A percentile compares a stretch with the other conserved stretches of the same genome.
Evolutionary conservation across 2,113 vertebrate genomes (phyloP).

Genomic region (Rattus rattus): DNA sequence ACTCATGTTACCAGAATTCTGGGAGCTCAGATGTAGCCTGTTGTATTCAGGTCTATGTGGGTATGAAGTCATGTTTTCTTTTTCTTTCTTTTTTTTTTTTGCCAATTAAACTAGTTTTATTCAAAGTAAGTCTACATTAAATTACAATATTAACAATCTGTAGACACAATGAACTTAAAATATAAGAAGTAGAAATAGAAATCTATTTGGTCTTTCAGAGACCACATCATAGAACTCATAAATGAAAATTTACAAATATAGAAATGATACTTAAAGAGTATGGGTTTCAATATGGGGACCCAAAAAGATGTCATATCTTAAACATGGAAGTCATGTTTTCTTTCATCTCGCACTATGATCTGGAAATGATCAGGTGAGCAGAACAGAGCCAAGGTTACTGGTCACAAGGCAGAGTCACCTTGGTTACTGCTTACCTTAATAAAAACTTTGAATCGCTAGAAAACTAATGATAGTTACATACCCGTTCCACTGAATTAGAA

Average conservation of each 20-base stretch:
- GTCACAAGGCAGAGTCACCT: slow-evolving; percentile 4
- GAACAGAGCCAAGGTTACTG: neutral
- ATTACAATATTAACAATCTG: slow-evolving; percentile 87
- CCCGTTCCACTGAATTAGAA: neutral
- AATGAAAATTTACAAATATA: slow-evolving; percentile 81
- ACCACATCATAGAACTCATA: slow-evolving; percentile 71
- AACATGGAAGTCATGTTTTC: slow-evolving; percentile 1
- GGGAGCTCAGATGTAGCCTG: slow-evolving; percentile 86
- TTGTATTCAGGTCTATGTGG: slow-evolving; percentile 90
- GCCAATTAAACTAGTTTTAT: slow-evolving; percentile 78
- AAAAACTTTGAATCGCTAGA: neutral
- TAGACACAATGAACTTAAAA: slow-evolving; percentile 82
- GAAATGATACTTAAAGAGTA: slow-evolving; percentile 78
- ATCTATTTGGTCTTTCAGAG: slow-evolving; percentile 76
- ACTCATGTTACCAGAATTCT: slow-evolving; percentile 88
- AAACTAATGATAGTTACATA: slow-evolving; percentile 1
- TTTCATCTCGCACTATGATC: neutral
- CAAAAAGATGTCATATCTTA: slow-evolving; percentile 74
- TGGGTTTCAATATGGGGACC: slow-evolving; percentile 65
- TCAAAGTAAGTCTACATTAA: slow-evolving; percentile 85
- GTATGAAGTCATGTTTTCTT: slow-evolving; percentile 75
- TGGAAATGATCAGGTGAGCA: neutral
- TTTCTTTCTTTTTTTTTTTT: neutral
- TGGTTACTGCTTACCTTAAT: neutral
- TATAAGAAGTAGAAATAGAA: slow-evolving; percentile 66